A percentile compares a stretch with the other conserved stretches of the same genome.
Evolutionary conservation across 2,797 vertebrate species (phyloP).

Genomic region (Hyperoplus immaculatus): DNA sequence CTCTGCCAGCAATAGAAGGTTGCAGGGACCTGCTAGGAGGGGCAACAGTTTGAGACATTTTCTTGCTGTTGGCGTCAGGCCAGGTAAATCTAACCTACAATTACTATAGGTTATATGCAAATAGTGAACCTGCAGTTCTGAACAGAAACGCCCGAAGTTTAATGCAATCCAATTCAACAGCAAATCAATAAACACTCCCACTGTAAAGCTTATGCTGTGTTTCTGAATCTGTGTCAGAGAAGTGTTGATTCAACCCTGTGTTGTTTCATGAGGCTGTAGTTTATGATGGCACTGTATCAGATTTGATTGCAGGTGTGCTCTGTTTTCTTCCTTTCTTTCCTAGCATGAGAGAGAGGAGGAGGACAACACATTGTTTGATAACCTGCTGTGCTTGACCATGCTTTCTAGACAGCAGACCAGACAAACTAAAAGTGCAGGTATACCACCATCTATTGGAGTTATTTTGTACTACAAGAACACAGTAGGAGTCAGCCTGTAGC

Average conservation of each 20-base stretch:
- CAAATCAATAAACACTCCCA: not conserved
- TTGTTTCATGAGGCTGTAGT: not conserved
- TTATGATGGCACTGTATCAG: not conserved
- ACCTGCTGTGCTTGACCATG: conserved; percentile 61
- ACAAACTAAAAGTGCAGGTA: conserved; percentile 14
- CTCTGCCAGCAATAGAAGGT: conserved; percentile 38
- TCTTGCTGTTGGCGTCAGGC: conserved; percentile 7
- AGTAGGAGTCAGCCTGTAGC: no score
- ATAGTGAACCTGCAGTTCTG: not conserved
- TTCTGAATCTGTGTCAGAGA: not conserved
- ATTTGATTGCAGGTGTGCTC: conserved; percentile 15
- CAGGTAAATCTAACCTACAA: not conserved
- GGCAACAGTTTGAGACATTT: conserved; percentile 16
- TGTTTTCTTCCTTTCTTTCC: conserved; percentile 24
- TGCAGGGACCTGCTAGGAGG: conserved; percentile 55
- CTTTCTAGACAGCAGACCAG: conserved; percentile 60
- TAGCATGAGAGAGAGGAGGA: conserved; percentile 9
- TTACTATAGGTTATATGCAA: not conserved
- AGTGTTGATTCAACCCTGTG: not conserved
- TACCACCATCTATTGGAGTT: conserved; percentile 66
- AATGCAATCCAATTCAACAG: not conserved
- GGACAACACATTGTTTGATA: conserved; percentile 4
- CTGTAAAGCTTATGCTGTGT: not conserved
- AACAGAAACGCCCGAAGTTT: not conserved
- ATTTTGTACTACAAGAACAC: conserved; percentile 38